Conservation (phyloP, 2,888 invertebrate species). For the Heterodera filipjevi region DNA sequence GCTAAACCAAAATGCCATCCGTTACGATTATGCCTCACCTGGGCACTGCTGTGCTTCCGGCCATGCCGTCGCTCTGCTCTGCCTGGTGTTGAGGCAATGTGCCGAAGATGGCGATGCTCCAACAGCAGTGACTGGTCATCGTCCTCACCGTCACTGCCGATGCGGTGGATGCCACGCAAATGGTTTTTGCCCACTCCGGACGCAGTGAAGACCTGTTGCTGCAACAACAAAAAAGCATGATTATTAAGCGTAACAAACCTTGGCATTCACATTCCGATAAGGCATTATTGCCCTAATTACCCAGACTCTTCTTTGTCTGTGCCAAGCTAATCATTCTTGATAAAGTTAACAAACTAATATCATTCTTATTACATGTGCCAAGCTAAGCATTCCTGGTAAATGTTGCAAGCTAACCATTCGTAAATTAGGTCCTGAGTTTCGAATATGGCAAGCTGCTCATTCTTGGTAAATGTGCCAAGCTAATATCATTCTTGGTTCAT, state of each 20-base stretch:
- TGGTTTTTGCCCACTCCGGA: conserved; percentile 37
- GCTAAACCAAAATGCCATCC: neutral
- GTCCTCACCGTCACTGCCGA: conserved; percentile 7
- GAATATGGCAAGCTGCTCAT: too few relatives aligned
- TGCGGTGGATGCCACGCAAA: conserved; percentile 42
- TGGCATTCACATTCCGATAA: neutral
- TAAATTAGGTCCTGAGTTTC: too few relatives aligned
- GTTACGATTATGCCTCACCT: neutral
- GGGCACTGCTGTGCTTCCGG: neutral
- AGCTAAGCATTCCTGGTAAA: too few relatives aligned
- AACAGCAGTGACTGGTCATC: conserved; percentile 8
- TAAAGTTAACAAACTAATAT: too few relatives aligned
- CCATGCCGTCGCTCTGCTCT: neutral
- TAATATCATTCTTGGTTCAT: too few relatives aligned
- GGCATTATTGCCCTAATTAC: too few relatives aligned
- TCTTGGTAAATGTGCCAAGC: too few relatives aligned
- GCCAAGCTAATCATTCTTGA: too few relatives aligned
- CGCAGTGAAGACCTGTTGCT: neutral
- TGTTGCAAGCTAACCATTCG: too few relatives aligned
- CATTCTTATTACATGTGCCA: too few relatives aligned
- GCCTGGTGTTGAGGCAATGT: conserved; percentile 21
- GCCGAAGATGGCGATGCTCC: conserved; percentile 26
- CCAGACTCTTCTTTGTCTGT: too few relatives aligned
- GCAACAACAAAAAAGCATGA: neutral
- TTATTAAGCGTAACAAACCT: neutral